Evolutionary conservation across 2,797 vertebrate species (phyloP).

Genomic region (Ciconia nigra): DNA sequence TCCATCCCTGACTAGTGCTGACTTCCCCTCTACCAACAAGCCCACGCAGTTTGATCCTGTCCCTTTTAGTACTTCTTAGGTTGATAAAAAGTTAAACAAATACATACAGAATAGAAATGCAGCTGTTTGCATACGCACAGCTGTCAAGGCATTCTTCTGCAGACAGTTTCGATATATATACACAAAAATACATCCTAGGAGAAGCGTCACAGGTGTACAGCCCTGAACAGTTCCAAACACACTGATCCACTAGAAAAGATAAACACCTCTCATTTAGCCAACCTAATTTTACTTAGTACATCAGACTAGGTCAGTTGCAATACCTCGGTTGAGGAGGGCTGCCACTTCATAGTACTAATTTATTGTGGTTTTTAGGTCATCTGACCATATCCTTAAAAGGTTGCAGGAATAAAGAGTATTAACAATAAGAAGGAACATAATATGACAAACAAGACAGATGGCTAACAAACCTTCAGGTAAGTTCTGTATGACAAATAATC

Average conservation of each 20-base stretch:
- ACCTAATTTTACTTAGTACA: background rate
- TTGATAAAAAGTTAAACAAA: background rate
- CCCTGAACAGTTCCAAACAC: background rate
- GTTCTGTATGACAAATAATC: background rate
- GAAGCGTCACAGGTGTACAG: background rate
- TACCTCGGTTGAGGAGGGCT: background rate
- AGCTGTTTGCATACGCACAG: background rate
- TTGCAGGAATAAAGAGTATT: background rate
- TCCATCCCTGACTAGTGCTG: background rate
- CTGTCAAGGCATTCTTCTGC: background rate
- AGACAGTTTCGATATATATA: background rate
- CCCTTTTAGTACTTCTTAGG: background rate
- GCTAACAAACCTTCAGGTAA: background rate
- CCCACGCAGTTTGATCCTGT: fast-evolving
- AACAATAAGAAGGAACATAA: background rate
- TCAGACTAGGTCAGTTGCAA: background rate
- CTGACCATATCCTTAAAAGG: background rate
- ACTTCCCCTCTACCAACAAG: fast-evolving
- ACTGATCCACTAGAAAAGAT: background rate
- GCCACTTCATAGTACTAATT: background rate
- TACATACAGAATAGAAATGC: background rate
- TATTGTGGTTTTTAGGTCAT: background rate
- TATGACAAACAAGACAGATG: background rate
- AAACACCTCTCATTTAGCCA: background rate
- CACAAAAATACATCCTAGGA: background rate